Percentiles rank a stretch among this genome's conserved stretches.
Conservation (phyloP, 2,797 vertebrate genomes). For the Periparus ater region DNA sequence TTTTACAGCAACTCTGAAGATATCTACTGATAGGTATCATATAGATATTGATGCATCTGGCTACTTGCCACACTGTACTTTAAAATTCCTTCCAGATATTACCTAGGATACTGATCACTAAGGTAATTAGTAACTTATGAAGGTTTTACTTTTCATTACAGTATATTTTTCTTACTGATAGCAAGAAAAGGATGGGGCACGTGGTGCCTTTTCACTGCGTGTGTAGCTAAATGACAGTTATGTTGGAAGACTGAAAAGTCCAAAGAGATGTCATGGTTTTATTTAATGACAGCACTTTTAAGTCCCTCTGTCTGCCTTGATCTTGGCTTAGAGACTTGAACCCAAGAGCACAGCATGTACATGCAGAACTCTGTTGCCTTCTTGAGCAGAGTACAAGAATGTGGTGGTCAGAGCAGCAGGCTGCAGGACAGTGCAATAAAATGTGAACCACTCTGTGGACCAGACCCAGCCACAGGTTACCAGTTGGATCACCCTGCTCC, state of each 20-base stretch:
- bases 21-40: neutral
- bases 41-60: neutral
- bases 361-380: neutral
- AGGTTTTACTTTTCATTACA: neutral
- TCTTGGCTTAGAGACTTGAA: neutral
- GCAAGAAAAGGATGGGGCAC: fast-evolving
- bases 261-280: neutral
- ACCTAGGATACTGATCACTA: neutral
- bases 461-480: neutral
- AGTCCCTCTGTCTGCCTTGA: neutral
- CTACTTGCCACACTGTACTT: neutral
- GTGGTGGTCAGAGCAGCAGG: neutral
- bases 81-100: neutral
- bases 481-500: neutral
- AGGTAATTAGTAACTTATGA: neutral
- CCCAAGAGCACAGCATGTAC: neutral
- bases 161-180: neutral
- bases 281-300: neutral
- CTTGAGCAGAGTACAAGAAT: neutral
- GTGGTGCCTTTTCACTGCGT: neutral
- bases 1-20: neutral
- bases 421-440: neutral
- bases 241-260: neutral
- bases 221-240: neutral
- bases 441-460: neutral